These are phyloP conservation scores for Spheniscus humboldti DNA, from an alignment of 2,797 vertebrate species.

Conservation along the genomic window DNA sequence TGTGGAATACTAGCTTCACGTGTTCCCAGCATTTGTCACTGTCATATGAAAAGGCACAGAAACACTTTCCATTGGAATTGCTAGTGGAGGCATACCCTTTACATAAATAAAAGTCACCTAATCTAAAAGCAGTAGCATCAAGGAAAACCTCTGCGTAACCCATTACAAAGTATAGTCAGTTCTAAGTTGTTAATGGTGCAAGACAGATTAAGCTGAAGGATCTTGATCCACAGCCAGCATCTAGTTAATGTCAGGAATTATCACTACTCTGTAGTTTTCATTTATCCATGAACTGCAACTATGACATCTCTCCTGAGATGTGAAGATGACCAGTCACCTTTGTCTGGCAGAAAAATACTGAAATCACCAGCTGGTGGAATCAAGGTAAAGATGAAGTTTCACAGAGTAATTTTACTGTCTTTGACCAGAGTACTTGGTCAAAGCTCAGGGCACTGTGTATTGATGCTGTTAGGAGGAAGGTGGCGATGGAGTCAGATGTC, in stretches of 20 bases:
- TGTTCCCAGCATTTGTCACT: not conserved
- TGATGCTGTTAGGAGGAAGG: conserved; percentile 22
- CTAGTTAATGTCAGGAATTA: not conserved
- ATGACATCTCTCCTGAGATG: not conserved
- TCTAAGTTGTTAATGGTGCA: not conserved
- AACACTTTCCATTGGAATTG: not conserved
- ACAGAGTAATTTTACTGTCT: conserved; percentile 9
- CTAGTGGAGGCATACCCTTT: not conserved
- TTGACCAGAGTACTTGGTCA: conserved; percentile 20
- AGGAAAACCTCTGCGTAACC: not conserved
- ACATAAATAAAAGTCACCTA: not conserved
- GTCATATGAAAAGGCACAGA: not conserved
- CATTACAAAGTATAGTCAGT: not conserved
- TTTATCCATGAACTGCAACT: not conserved
- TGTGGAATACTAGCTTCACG: not conserved
- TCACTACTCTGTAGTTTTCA: not conserved
- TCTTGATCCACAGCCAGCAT: not conserved
- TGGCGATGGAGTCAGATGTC: conserved; percentile 16
- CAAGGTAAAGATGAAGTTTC: not conserved
- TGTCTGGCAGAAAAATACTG: not conserved
- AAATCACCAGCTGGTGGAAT: not conserved
- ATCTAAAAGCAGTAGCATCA: not conserved
- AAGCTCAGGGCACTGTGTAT: conserved; percentile 27
- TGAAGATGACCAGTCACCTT: not conserved
- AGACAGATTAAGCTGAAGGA: not conserved